phyloP scores from a whole-genome alignment of 30 jellyfish, hydroid and myxozoan species.

The Chrysaora quinquecirrha region DNA sequence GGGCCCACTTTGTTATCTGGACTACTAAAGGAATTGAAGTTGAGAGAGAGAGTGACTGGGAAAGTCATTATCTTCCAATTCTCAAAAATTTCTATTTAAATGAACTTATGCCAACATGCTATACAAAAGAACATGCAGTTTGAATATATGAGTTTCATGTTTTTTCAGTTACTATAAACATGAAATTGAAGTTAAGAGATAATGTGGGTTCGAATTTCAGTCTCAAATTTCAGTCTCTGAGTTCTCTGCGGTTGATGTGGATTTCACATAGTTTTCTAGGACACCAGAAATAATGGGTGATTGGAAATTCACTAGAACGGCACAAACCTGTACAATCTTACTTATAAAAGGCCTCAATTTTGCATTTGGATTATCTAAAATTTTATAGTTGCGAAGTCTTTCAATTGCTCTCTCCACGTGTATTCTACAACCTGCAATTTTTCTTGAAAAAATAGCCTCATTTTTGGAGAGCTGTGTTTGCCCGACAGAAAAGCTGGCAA shows the following conservation, averaged over 20 bases:
- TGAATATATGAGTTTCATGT: neutral
- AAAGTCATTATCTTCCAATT: neutral
- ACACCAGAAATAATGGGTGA: conserved; percentile 18
- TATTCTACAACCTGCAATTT: conserved; percentile 32
- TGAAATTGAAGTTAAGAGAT: neutral
- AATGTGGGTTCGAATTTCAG: neutral
- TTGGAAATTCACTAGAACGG: no score
- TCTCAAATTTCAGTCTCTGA: no score
- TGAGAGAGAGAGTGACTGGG: conserved; percentile 8
- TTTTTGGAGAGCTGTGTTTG: conserved; percentile 5
- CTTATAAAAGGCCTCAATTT: conserved; percentile 17
- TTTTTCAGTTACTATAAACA: no score
- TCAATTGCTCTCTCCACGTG: no score
- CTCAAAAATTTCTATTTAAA: neutral
- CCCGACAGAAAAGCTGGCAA: conserved; percentile 19
- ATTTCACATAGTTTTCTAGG: neutral
- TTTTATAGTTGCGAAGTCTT: no score
- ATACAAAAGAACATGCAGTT: neutral
- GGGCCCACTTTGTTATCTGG: conserved; percentile 69
- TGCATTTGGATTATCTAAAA: no score
- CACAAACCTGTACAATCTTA: no score
- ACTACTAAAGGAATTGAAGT: conserved; percentile 13
- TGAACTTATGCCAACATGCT: neutral
- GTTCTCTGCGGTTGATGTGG: no score
- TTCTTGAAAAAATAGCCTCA: conserved; percentile 23